Percentiles rank a stretch among this genome's conserved stretches.
Evolutionary conservation across 2,113 vertebrate species (phyloP).

Genomic region (Rhinoptilus africanus): DNA sequence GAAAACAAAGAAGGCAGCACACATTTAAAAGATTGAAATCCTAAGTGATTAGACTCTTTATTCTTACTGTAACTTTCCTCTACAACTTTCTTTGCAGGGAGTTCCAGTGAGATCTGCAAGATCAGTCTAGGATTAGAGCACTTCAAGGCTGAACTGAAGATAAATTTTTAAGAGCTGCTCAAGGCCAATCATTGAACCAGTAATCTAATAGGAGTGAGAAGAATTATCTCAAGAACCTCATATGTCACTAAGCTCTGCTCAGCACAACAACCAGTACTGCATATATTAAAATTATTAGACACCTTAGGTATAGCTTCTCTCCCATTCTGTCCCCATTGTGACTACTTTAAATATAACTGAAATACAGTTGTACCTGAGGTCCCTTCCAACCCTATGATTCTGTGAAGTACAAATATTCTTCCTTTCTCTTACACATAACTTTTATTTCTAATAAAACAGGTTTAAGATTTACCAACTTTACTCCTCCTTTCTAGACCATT

Average conservation of each 20-base stretch:
- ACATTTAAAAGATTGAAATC: background rate
- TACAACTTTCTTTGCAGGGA: background rate
- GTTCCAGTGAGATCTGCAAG: background rate
- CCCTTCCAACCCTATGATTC: too few species aligned
- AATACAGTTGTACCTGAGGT: background rate
- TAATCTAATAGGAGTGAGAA: background rate
- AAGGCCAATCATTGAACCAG: background rate
- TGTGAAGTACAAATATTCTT: background rate
- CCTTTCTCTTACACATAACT: background rate
- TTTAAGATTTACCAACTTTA: background rate
- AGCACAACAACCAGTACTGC: background rate
- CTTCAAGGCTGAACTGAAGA: background rate
- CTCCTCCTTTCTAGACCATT: background rate
- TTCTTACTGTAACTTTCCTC: background rate
- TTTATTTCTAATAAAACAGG: background rate
- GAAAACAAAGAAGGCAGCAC: background rate
- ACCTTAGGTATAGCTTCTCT: background rate
- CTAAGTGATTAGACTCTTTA: background rate
- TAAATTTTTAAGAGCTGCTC: background rate
- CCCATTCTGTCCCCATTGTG: background rate
- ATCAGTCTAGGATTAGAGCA: background rate
- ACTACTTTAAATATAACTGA: background rate
- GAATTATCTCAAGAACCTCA: background rate
- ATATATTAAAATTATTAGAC: background rate
- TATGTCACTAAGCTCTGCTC: background rate